These are phyloP conservation scores for Diorhabda elongata DNA, from an alignment of 1,140 invertebrate species.

Conservation along the genomic window DNA sequence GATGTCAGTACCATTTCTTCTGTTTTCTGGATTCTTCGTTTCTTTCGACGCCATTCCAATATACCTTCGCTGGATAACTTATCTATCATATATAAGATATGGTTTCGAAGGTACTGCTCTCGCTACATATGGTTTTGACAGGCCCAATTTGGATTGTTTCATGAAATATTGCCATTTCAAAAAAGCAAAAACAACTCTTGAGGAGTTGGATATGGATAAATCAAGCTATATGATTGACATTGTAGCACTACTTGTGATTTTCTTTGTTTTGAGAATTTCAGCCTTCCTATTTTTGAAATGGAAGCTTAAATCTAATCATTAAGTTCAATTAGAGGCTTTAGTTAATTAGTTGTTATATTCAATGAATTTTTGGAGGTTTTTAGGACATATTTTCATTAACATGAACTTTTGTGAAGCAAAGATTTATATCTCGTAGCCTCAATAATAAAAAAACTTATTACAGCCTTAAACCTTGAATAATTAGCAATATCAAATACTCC, in stretches of 20 bases:
- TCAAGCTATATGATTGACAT: constrained; percentile 74
- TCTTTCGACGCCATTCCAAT: constrained; percentile 94
- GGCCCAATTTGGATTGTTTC: constrained; percentile 74
- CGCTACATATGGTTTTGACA: constrained; percentile 85
- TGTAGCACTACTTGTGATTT: constrained; percentile 80
- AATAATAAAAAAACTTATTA: too few species aligned
- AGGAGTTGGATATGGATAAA: constrained; percentile 79
- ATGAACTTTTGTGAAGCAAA: too few species aligned
- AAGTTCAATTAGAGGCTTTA: constrained; percentile 38
- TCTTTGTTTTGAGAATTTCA: constrained; percentile 78
- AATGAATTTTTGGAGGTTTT: too few species aligned
- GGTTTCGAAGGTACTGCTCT: constrained; percentile 92
- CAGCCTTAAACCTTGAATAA: too few species aligned
- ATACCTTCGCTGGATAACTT: constrained; percentile 93
- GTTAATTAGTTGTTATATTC: too few species aligned
- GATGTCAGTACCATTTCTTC: constrained; percentile 88
- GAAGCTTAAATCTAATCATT: constrained; percentile 75
- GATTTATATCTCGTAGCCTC: too few species aligned
- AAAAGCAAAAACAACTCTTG: constrained; percentile 81
- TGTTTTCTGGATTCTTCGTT: constrained; percentile 96
- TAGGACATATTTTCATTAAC: too few species aligned
- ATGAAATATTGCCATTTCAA: constrained; percentile 86
- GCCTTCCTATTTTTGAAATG: constrained; percentile 90
- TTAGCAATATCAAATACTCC: too few species aligned
- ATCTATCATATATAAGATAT: constrained; percentile 92